Evolutionary conservation across 2,888 invertebrate genomes (phyloP), one percentile per base, ranked within the genome.

Genomic region (Tachina grossa): DNA sequence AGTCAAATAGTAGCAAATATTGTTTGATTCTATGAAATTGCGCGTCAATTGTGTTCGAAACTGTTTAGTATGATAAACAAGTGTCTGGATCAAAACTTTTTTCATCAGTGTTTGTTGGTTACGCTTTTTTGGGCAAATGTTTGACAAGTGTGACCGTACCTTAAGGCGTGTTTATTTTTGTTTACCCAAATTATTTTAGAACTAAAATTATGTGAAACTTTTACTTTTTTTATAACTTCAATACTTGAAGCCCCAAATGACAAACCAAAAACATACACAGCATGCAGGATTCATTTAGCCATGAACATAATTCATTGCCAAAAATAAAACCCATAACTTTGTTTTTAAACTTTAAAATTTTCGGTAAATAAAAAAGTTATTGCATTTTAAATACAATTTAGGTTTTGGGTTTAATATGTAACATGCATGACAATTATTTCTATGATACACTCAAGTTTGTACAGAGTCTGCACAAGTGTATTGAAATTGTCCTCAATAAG

Each of bases 301-400:
- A 22, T 55, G 13, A 55, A 55, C 11, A 10, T 22, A 22, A 31
- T 13, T 55, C 22, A 55, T 19, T 9, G 22, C 19, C 13, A 55
- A 19, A 31, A 55, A 31, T 22, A 6, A 31, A 31, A 2, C 16
- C 16, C 9, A 9, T 16, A 16, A 53, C 6, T 19, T 16, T 55
- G 22, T 55, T 22, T 19, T 19, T 22, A 9, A 22, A 55, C 22
- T 55, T 55, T 55, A 13, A 55, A 55, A 22, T 22, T 22, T 11
- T 13, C 6, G 6, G 31, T 9, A 19, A 19, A 22, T 10, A 10
- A 55, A 55, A 55, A 55, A 22, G 55, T 22, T 55, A 22, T 55
- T 55, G 55, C 55, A 55, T 55, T 55, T 55, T 16, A 53, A 55
- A 53, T 22, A 55, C 22, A 19, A 55, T 55, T 53, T 51, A 14